A percentile compares a stretch with the other conserved stretches of the same genome.
These are phyloP conservation scores for Lanius ludovicianus DNA, from an alignment of 2,113 vertebrate genomes.

Conservation along the genomic window DNA sequence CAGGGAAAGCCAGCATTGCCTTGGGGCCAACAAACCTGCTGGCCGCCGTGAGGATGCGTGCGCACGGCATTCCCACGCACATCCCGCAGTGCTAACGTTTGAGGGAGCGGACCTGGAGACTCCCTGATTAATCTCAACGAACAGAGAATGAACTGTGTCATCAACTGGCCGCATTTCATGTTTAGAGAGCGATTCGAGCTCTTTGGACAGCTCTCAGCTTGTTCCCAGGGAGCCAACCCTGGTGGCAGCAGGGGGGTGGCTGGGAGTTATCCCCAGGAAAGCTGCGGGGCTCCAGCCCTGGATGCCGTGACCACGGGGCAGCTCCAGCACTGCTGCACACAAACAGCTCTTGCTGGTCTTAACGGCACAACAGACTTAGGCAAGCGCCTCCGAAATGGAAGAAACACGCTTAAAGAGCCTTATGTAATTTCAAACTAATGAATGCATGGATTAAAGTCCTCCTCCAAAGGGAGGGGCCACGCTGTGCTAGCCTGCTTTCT, in stretches of 20 bases:
- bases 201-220: background rate
- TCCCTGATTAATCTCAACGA: background rate
- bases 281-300: background rate
- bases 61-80: background rate
- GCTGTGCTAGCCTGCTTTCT: background rate
- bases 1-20: background rate
- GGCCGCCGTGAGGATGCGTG: background rate
- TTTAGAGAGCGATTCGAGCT: background rate
- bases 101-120: background rate
- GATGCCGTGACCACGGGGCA: fast-evolving
- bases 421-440: background rate
- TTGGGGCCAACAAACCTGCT: background rate
- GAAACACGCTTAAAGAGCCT: background rate
- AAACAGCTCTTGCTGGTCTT: background rate
- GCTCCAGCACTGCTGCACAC: fast-evolving
- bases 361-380: background rate
- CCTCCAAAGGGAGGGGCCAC: background rate
- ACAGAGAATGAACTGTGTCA: background rate
- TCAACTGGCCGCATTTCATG: background rate
- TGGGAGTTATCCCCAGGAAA: background rate
- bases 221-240: background rate
- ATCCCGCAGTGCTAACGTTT: fast-evolving
- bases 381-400: background rate
- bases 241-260: fast-evolving
- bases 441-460: background rate